Evolutionary conservation across 2,113 vertebrate genomes (phyloP).

Genomic region (Muntiacus reevesi): DNA sequence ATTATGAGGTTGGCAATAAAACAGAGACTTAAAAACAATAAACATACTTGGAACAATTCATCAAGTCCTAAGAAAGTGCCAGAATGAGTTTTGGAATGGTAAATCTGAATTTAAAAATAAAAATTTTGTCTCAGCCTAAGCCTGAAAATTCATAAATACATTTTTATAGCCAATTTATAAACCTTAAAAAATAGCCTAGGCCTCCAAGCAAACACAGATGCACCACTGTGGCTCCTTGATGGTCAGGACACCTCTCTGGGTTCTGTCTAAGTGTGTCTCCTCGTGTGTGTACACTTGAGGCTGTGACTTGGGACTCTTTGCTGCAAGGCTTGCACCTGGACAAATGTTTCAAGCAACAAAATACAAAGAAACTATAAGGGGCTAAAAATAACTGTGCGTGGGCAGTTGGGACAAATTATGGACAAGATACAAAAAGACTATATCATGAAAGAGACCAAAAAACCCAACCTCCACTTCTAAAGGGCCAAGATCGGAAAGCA

Average conservation of each 20-base stretch:
- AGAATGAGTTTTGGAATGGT: constrained; percentile 43
- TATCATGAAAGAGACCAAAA: neutral
- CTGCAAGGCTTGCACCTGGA: neutral
- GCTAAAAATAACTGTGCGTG: neutral
- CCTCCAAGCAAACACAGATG: neutral
- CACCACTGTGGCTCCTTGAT: fast-evolving
- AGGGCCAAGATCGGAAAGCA: neutral
- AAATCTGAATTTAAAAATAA: constrained; percentile 50
- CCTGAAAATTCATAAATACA: constrained; percentile 31
- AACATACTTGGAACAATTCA: constrained; percentile 48
- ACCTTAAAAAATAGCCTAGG: neutral
- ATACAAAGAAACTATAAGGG: neutral
- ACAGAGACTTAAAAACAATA: constrained; percentile 43
- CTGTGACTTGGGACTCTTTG: neutral
- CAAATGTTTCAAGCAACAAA: neutral
- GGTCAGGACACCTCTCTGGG: neutral
- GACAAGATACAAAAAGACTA: neutral
- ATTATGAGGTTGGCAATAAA: constrained; percentile 44
- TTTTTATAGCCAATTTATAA: constrained; percentile 44
- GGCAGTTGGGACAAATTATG: neutral
- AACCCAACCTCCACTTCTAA: neutral
- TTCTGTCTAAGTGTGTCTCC: neutral
- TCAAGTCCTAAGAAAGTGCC: constrained; percentile 35
- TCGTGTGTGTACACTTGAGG: neutral
- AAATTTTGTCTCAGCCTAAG: constrained; percentile 33